Evolutionary conservation across 2,888 invertebrate genomes (phyloP).

Genomic region (Athrips mouffetella): DNA sequence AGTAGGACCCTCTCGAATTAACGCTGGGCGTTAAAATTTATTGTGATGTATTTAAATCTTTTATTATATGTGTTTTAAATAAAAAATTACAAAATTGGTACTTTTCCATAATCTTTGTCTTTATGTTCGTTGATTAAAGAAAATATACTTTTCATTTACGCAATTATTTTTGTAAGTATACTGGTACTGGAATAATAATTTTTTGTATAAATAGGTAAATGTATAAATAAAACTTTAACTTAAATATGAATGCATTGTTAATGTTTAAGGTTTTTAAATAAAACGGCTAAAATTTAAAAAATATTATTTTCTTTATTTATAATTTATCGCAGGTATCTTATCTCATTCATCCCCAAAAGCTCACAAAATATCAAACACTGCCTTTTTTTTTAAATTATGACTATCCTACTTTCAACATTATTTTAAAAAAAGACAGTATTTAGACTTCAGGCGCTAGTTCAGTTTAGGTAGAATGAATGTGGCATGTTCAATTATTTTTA

Average conservation of each 20-base stretch:
- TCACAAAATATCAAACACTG: conserved; percentile 35
- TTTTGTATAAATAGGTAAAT: no score
- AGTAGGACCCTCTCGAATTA: not conserved
- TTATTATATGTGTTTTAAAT: no score
- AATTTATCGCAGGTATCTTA: conserved; percentile 62
- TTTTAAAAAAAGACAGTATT: not conserved
- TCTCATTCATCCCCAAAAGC: conserved; percentile 63
- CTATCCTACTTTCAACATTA: not conserved
- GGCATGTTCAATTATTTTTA: no score
- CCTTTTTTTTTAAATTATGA: not conserved
- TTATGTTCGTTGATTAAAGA: no score
- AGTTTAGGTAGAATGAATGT: no score
- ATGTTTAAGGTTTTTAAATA: conserved; percentile 29
- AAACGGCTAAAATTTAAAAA: conserved; percentile 52
- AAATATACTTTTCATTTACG: no score
- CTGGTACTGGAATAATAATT: no score
- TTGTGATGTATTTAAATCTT: not conserved
- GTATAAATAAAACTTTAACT: no score
- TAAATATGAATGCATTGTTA: no score
- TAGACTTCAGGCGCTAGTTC: not conserved
- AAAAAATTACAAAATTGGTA: no score
- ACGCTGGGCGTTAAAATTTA: not conserved
- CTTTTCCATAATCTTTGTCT: no score
- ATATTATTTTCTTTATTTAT: conserved; percentile 74
- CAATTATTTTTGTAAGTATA: no score